Evolutionary conservation across 2,888 invertebrate species (phyloP), one percentile per base, ranked within the genome.

Genomic region (Mantis religiosa): DNA sequence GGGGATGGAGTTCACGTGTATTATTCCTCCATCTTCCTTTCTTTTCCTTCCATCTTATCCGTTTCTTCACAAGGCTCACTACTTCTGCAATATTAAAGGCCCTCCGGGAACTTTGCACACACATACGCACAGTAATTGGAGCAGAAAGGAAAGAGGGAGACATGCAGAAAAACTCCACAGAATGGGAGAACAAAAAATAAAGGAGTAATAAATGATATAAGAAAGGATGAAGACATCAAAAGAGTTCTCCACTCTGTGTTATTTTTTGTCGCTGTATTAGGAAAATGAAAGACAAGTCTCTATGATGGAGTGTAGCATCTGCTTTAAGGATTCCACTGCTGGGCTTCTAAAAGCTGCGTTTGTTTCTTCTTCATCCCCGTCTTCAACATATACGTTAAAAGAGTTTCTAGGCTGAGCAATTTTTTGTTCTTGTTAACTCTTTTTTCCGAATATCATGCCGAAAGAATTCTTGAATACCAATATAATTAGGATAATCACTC

Each of bases 61-160:
- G 85, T 28, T 85, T 85, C 47, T 41, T 85, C 28, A 47, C 85
- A 85, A 20, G 27, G 9, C 27, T 9, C 30, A 34, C 83, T 30
- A 41, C 41, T 34, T n/a, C 71, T 87, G 87, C 82, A 87, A 87
- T 87, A 87, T 87, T 87, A 87, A 87, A 87, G 82, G 82, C 87
- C 87, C 54, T 25, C 25, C 82, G 81, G 87, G 34, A 82, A 12
- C 82, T 28, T 28, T 20, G 7, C 81, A 71, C 86, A 81, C 82
- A 34, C 87, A n/a, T n/a, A 47, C 87, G 82, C 30, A 30, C 87
- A 28, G 87, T 87, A 87, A 87, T 87, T 87, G 87, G 34, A 87
- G 87, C 87, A 87, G 87, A 82, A 87, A 87, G 54, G 54, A 30
- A 87, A 34, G 25, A 85, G 27, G 47, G 27, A 47, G 27, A 34